A percentile compares a stretch with the other conserved stretches of the same genome.
Conservation (phyloP, 2,113 vertebrate species). For the Zonotrichia leucophrys region DNA sequence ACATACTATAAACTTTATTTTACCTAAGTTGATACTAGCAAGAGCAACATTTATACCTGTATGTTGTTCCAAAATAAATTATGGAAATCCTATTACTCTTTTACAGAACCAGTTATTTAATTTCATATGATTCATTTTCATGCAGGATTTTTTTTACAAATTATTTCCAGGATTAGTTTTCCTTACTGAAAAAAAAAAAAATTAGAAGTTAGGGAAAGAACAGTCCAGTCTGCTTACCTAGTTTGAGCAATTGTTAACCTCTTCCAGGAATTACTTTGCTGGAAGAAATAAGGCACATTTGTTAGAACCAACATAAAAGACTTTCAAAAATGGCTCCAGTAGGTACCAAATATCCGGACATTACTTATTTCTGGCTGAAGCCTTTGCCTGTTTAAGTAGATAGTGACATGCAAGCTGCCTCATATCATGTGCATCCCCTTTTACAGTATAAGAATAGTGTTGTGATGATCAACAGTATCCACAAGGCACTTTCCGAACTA, state of each 20-base stretch:
- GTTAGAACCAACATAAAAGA: neutral
- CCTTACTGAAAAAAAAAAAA: neutral
- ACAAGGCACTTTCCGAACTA: neutral
- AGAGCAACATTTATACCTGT: neutral
- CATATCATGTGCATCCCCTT: neutral
- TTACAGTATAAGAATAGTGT: neutral
- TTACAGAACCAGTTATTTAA: neutral
- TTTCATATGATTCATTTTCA: neutral
- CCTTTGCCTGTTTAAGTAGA: neutral
- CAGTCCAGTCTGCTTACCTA: neutral
- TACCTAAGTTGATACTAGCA: neutral
- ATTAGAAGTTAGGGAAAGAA: neutral
- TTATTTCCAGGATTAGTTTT: neutral
- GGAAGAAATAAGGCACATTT: neutral
- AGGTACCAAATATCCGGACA: neutral
- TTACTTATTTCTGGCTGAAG: neutral
- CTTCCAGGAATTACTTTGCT: neutral
- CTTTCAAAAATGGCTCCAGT: neutral
- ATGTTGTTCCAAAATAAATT: neutral
- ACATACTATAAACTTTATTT: neutral
- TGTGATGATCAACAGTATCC: neutral
- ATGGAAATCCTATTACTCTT: neutral
- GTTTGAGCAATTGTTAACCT: neutral
- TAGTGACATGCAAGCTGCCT: neutral
- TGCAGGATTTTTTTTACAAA: neutral